These are phyloP conservation scores for Caenorhabditis briggsae DNA, from an alignment of 1,140 invertebrate species.

Conservation along the genomic window DNA sequence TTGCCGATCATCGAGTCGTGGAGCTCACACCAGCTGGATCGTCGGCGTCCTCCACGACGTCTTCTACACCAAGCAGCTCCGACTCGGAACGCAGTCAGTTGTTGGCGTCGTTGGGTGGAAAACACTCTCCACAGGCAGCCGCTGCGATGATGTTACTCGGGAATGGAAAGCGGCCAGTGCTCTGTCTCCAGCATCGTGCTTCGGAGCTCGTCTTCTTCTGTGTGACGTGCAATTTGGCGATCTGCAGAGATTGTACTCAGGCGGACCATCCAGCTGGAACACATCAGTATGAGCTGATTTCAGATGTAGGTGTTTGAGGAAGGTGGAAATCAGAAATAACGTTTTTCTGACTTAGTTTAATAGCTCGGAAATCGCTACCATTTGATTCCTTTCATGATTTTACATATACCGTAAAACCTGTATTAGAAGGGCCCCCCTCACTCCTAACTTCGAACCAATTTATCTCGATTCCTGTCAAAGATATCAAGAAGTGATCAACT, in stretches of 20 bases:
- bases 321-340: no score
- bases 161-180: slow-evolving; percentile 49
- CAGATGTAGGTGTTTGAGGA: no score
- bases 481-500: no score
- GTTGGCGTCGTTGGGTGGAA: neutral
- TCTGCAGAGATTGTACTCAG: slow-evolving; percentile 93
- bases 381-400: no score
- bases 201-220: slow-evolving; percentile 92
- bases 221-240: slow-evolving; percentile 87
- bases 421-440: no score
- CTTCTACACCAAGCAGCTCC: neutral
- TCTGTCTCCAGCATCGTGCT: slow-evolving; percentile 83
- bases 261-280: slow-evolving; percentile 87
- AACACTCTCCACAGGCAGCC: neutral
- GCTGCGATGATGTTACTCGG: neutral
- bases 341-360: no score
- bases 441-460: no score
- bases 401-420: no score
- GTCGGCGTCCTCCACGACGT: slow-evolving; percentile 46
- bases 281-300: slow-evolving; percentile 88
- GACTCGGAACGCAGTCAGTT: neutral
- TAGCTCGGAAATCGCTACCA: no score
- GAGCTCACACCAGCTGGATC: slow-evolving; percentile 57
- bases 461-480: no score
- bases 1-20: slow-evolving; percentile 88